Conservation (phyloP, 2,888 invertebrate species). For the Cheilosia impressa region DNA sequence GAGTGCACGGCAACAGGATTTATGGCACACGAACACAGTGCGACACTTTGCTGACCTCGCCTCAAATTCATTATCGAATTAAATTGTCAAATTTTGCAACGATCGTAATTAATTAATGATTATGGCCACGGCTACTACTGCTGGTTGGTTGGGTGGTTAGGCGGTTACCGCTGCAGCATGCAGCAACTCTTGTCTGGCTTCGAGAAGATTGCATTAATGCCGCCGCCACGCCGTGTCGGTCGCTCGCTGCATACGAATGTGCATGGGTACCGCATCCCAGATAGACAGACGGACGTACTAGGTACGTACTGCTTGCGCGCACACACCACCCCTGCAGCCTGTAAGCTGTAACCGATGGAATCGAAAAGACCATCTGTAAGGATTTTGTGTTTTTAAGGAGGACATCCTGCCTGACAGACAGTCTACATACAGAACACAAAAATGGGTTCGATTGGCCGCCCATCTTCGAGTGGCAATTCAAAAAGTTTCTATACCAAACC, state of each 20-base stretch:
- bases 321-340: conserved; percentile 14
- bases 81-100: conserved; percentile 75
- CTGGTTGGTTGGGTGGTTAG: conserved; percentile 4
- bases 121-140: conserved; percentile 57
- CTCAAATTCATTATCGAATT: conserved; percentile 76
- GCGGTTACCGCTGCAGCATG: conserved; percentile 38
- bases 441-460: conserved; percentile 64
- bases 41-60: conserved; percentile 75
- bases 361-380: conserved; percentile 66
- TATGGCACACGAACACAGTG: conserved; percentile 73
- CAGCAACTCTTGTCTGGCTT: conserved; percentile 66
- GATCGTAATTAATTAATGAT: conserved; percentile 76
- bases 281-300: conserved; percentile 34
- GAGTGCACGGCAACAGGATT: conserved; percentile 35
- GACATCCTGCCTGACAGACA: conserved; percentile 52
- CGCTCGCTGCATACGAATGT: conserved; percentile 54
- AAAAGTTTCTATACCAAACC: conserved; percentile 34
- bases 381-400: conserved; percentile 51
- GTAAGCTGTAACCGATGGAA: conserved; percentile 40
- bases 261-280: neutral
- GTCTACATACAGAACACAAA: conserved; percentile 37
- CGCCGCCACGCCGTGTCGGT: conserved; percentile 6
- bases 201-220: conserved; percentile 69
- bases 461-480: conserved; percentile 65
- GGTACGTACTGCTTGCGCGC: neutral